phyloP scores from a whole-genome alignment of 2,888 invertebrate genomes.

The Leptopilina syphax region DNA sequence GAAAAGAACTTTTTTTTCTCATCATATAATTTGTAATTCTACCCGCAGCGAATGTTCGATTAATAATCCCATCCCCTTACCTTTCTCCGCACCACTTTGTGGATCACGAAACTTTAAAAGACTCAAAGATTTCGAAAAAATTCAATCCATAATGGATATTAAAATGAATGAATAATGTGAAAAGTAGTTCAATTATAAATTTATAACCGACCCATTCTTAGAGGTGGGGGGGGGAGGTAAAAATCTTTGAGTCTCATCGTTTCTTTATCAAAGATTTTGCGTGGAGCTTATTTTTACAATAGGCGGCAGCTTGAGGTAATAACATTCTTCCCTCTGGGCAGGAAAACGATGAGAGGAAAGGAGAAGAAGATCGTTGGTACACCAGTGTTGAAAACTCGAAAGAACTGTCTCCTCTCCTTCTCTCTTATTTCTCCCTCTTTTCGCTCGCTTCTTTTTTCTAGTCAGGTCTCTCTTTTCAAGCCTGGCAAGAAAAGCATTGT shows the following conservation, averaged over 20 bases:
- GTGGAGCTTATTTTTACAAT: slow-evolving; percentile 68
- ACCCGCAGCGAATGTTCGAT: no score
- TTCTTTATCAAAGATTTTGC: slow-evolving; percentile 57
- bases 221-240: slow-evolving; percentile 41
- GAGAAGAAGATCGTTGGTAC: slow-evolving; percentile 31
- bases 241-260: slow-evolving; percentile 53
- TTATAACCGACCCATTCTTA: slow-evolving; percentile 51
- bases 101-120: no score
- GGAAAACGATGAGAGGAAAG: slow-evolving; percentile 48
- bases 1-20: no score
- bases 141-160: neutral
- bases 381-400: slow-evolving; percentile 56
- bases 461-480: slow-evolving; percentile 45
- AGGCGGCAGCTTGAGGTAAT: slow-evolving; percentile 72
- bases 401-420: slow-evolving; percentile 27
- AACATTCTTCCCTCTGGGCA: slow-evolving; percentile 68
- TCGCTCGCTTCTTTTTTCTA: slow-evolving; percentile 22
- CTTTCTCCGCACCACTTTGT: no score
- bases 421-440: no score
- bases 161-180: slow-evolving; percentile 38
- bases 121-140: neutral
- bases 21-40: no score
- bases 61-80: no score
- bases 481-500: slow-evolving; percentile 63
- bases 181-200: slow-evolving; percentile 38